These are phyloP conservation scores for Chionomys nivalis DNA, from an alignment of 2,113 vertebrate species.

Conservation along the genomic window DNA sequence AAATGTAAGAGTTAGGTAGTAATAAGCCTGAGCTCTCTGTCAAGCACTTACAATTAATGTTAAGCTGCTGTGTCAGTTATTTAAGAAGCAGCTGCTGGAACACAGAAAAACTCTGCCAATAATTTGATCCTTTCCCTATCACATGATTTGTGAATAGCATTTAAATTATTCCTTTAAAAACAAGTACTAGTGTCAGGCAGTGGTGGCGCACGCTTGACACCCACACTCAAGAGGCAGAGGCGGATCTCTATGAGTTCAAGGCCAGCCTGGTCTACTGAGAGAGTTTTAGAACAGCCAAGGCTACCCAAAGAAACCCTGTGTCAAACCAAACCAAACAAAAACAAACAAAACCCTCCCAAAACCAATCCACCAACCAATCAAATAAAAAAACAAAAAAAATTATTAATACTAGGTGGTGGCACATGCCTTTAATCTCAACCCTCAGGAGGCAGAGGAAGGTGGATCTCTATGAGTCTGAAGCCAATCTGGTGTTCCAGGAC, in stretches of 20 bases:
- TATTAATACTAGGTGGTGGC: background rate
- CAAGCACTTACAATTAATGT: too few species aligned
- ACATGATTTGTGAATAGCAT: background rate
- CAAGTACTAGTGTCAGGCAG: background rate
- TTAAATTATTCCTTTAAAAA: conserved; percentile 12
- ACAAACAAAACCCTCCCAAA: background rate
- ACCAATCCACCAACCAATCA: background rate
- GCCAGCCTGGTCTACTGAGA: background rate
- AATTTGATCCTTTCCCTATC: background rate
- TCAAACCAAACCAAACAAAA: background rate
- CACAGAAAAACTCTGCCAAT: too few species aligned
- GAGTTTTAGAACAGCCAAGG: background rate
- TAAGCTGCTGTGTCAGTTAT: too few species aligned
- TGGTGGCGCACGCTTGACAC: background rate
- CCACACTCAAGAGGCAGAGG: background rate
- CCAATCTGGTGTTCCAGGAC: background rate
- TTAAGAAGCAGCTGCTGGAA: too few species aligned
- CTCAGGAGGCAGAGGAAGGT: background rate
- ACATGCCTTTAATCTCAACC: background rate
- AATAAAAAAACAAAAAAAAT: background rate
- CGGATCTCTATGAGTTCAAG: background rate
- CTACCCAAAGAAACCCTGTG: background rate
- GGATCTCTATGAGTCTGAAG: background rate
- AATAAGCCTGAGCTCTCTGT: too few species aligned
- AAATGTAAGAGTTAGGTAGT: too few species aligned